Base-by-base conservation (phyloP, 35 echinoderm and acorn worm genomes). In the Apostichopus californicus region DNA sequence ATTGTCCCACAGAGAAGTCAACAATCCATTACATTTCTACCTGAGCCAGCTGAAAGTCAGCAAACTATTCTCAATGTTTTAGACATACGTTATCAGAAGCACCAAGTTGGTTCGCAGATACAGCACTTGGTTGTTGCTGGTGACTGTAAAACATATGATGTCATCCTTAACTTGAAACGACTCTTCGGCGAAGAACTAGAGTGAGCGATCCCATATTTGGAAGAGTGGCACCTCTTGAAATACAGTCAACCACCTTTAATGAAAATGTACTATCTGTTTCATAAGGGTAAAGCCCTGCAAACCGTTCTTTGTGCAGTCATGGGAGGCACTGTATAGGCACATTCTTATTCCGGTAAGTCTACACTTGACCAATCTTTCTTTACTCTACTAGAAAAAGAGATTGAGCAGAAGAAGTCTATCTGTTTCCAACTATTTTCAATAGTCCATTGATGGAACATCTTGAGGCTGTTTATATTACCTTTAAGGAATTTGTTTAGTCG, bases 161-260 rank as follows among this genome's bases (percentile, higher is more conserved):
- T 88, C 21, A 53, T 92, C 20, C 66, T 83, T 72, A 91, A 96
- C 17, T 15, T 96, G 34, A 94, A 96, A 84, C 55, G 78, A 7
- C n/a, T 92, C 8, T 94, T 92, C 78, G 92, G 95, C 63, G 77
- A 57, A 34, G 73, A 21, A 13, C 87, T 95, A 1, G 77, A 79
- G 15, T 95, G 96, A 93, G 90, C 95, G 1, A 92, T 98, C 18
- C 91, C 96, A 17, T 98, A 91, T 75, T 57, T 95, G 96, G 96
- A 63, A 63, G 96, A 98, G 83, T 98, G 96, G 96, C 96, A 98
- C 80, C 54, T 94, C 15, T 77, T 98, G 6, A 98, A 98, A 86
- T 95, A 95, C 54, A 92, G 68, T 80, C 96, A 95, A 71, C 71
- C 89, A n/a, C 77, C 86, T 18, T 57, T 98, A 5, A 93, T 95